phyloP scores from a whole-genome alignment of 2,888 invertebrate species.

The Hemaris fuciformis region DNA sequence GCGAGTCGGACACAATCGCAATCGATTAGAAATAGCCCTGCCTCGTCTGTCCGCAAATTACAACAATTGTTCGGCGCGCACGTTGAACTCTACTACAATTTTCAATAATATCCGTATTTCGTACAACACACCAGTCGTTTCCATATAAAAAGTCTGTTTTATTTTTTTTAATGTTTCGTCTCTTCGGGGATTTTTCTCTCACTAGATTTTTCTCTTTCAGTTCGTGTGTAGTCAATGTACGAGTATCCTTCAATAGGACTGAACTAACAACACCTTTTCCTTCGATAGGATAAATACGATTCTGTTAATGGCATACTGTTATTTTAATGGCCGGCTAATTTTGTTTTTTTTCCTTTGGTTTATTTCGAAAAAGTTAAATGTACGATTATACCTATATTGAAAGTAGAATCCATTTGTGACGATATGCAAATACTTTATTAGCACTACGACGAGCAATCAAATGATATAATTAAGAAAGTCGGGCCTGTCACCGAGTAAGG shows the following conservation, averaged over 20 bases:
- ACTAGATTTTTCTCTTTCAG: conserved; percentile 24
- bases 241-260: conserved; percentile 40
- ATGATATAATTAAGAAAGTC: conserved; percentile 53
- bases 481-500: conserved; percentile 48
- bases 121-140: background rate
- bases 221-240: conserved; percentile 3
- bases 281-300: conserved; percentile 47
- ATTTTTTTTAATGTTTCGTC: background rate
- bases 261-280: conserved; percentile 61
- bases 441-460: conserved; percentile 42
- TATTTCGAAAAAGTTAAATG: background rate
- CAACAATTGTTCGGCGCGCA: conserved; percentile 50
- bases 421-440: background rate
- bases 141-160: background rate
- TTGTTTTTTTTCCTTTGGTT: background rate
- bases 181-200: background rate
- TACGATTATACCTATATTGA: background rate
- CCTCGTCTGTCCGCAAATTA: conserved; percentile 59
- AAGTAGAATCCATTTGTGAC: background rate
- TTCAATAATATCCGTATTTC: conserved; percentile 9
- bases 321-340: conserved; percentile 36
- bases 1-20: conserved; percentile 56
- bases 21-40: conserved; percentile 64
- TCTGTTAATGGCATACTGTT: conserved; percentile 65
- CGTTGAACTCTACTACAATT: conserved; percentile 7